Base-by-base conservation (phyloP, 2,888 invertebrate species). In the Xanthorhoe designata region DNA sequence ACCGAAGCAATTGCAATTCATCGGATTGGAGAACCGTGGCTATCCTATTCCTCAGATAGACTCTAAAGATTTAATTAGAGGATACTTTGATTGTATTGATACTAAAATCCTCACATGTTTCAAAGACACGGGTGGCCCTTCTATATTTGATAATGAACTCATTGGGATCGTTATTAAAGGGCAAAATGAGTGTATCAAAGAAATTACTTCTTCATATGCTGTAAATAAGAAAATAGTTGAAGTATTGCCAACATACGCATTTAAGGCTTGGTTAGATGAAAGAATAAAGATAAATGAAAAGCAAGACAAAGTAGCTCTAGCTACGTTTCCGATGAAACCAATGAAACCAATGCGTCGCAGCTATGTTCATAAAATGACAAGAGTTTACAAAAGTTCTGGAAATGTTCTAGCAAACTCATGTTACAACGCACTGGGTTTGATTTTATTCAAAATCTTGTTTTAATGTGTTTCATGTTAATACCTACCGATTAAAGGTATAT, bases 81-180 rank as follows among this genome's bases (percentile, higher is more conserved):
- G 80, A 10, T 90, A 80, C 72, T 82, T 92, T 72, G 92, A 92
- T 69, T 93, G 92, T 65, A 78, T 92, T 24, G 90, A 92, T 60
- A 89, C 91, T 0, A 92, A 90, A 76, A 78, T 88, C n/a, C 64
- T 72, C 1, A 88, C 88, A 0, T 93, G 92, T 77, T 93, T 89
- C 70, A 90, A 79, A 79, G 92, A 93, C 62, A 78, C 79, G 10
- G 92, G 92, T 52, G 91, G 92, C 1, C 91, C 92, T 9, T 84
- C 80, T 8, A 77, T 92, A 68, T 83, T 82, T 67, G 81, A 86
- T 61, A 84, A 89, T 71, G 86, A 90, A 79, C 79, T 93, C 3
- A 72, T 90, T 57, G 92, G 92, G n/a, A 76, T 93, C 29, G 75
- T 92, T 5, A 73, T 75, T 6, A 79, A 74, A 66, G 92, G 92